Evolutionary conservation across 2,113 vertebrate genomes (phyloP).

Genomic region (Stigmatopora nigra): DNA sequence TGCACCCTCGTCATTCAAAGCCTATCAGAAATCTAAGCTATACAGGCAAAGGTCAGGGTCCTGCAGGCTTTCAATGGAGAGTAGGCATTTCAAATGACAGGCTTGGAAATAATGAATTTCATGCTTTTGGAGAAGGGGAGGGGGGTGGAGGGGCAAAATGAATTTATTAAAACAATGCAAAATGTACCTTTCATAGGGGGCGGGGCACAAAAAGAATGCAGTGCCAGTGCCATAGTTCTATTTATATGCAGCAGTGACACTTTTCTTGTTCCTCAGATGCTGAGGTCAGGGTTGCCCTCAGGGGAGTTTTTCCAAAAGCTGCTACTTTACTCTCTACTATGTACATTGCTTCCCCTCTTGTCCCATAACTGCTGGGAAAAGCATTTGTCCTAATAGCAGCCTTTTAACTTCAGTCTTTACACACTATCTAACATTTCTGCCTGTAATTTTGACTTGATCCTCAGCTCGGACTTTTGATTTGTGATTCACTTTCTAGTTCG

Average conservation of each 20-base stretch:
- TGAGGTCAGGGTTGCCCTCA: conserved; percentile 42
- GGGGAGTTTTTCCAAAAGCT: conserved; percentile 31
- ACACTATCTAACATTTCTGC: not conserved
- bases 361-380: conserved; percentile 16
- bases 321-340: conserved; percentile 20
- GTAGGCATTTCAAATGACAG: conserved; percentile 47
- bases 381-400: conserved; percentile 10
- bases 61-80: conserved; percentile 45
- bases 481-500: not conserved
- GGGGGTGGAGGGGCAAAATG: conserved; percentile 27
- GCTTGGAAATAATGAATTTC: conserved; percentile 50
- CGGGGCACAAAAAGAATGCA: not conserved
- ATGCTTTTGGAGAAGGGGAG: conserved; percentile 34
- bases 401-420: conserved; percentile 9
- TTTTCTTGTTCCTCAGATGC: conserved; percentile 28
- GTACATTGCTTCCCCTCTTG: conserved; percentile 6
- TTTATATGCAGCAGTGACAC: conserved; percentile 16
- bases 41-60: conserved; percentile 62
- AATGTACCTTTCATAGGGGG: not conserved
- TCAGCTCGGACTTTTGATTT: conserved; percentile 11
- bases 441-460: conserved; percentile 2
- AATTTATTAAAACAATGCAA: conserved; percentile 39
- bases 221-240: not conserved
- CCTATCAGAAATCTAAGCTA: conserved; percentile 57
- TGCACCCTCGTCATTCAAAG: conserved; percentile 63